Evolutionary conservation across 2,797 vertebrate species (phyloP), one percentile per base, ranked within the genome.

Genomic region (Chromobotia macracanthus): DNA sequence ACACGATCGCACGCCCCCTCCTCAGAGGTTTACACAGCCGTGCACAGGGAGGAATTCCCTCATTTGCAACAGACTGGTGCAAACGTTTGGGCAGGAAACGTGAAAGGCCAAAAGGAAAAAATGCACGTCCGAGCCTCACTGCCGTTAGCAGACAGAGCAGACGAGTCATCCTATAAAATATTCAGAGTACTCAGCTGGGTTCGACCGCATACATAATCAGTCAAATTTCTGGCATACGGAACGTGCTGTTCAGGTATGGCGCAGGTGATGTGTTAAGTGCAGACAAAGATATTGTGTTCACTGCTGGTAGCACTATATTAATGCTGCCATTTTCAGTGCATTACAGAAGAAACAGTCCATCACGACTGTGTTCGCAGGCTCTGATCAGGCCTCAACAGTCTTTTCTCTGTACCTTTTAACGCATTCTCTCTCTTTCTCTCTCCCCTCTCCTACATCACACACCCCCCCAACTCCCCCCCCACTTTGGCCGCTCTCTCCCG

Each of bases 151-250:
- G 48, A 67, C 65, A 68, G 75, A 87, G 88, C 79, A 85, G 89
- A 89, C 88, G 89, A 91, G 92, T 88, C 88, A 89, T 87, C 90
- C 90, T 89, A 91, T 92, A 90, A 93, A 93, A 93, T 92, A 93
- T 93, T 93, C 92, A 92, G 91, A 85, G 87, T 87, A 89, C 90
- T 90, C 91, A 92, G 92, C 89, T 92, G 91, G 87, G 90, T 90
- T 91, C 89, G 88, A 83, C 91, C 90, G 91, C 92, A 93, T 93
- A 90, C 91, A 93, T 92, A 92, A 93, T 92, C 90, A 89, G 87
- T 90, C 19, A 53, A 21, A 50, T 69, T 82, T 55, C 16, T 41
- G 28, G 21, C 86, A 85, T 85, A 84, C 87, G 87, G 88, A 86
- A 84, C 83, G 53, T 31, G 83, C 19, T 10, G 44, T 63, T 68